Conservation (phyloP, 2,888 invertebrate species). For the Trichogramma evanescens region DNA sequence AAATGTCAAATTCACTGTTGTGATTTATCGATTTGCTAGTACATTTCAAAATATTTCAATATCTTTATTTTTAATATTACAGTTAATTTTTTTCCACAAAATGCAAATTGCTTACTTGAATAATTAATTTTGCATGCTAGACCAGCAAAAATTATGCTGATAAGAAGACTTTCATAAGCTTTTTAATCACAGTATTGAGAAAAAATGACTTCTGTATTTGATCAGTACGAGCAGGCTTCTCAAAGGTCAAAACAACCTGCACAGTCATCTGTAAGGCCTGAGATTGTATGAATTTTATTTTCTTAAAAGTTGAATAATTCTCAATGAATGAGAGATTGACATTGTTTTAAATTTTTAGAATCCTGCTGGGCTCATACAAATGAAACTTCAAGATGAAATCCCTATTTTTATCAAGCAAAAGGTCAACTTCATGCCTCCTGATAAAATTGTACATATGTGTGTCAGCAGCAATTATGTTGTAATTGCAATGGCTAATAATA, state of each 20-base stretch:
- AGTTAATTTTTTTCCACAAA: no score
- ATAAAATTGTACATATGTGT: constrained; percentile 71
- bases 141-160: no score
- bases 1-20: no score
- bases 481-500: constrained; percentile 76
- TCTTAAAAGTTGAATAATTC: constrained; percentile 9
- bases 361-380: constrained; percentile 53
- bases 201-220: constrained; percentile 73
- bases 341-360: constrained; percentile 38
- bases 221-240: constrained; percentile 77
- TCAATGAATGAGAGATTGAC: constrained; percentile 12
- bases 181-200: background rate
- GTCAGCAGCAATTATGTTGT: constrained; percentile 78
- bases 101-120: no score
- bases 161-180: background rate
- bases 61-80: no score
- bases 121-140: no score
- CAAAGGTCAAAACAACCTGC: constrained; percentile 49
- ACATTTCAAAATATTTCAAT: no score
- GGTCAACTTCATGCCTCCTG: constrained; percentile 72
- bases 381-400: constrained; percentile 63
- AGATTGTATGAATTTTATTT: constrained; percentile 46
- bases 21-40: no score
- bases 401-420: constrained; percentile 83
- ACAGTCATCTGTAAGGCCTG: constrained; percentile 45